A percentile compares a stretch with the other conserved stretches of the same genome.
Evolutionary conservation across 2,797 vertebrate genomes (phyloP).

Genomic region (Halcyon smyrnensis): DNA sequence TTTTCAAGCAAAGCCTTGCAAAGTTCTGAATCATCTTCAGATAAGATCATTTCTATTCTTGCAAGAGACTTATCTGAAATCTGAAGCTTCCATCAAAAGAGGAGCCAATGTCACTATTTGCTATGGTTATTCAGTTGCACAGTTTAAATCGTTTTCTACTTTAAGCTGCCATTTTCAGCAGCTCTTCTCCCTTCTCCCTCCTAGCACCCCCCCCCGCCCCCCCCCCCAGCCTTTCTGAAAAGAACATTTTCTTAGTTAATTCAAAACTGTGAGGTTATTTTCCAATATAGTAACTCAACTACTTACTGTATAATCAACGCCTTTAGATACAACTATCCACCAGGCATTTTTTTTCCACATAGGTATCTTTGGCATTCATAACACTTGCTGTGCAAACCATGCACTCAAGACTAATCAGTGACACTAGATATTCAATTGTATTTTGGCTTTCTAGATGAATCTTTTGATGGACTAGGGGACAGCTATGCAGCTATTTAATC

Average conservation of each 20-base stretch:
- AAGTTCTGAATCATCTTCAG: background rate
- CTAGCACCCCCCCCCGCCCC: background rate
- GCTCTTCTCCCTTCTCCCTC: background rate
- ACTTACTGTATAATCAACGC: background rate
- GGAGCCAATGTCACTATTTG: background rate
- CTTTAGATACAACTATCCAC: background rate
- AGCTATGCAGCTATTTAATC: conserved; percentile 21
- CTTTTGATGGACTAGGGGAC: background rate
- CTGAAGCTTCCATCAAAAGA: background rate
- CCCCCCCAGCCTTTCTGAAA: background rate
- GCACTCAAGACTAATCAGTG: background rate
- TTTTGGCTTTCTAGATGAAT: background rate
- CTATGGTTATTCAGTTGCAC: background rate
- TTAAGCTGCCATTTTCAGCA: background rate
- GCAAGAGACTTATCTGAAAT: background rate
- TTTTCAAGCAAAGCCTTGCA: background rate
- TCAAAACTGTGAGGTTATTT: background rate
- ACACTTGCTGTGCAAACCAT: background rate
- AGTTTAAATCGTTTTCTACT: background rate
- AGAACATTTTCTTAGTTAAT: background rate
- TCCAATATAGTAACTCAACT: background rate
- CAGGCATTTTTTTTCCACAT: background rate
- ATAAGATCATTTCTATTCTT: background rate
- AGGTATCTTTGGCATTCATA: background rate
- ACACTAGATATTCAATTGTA: background rate